Conservation (phyloP, 1,140 invertebrate species). For the Lutraria rhynchaena region DNA sequence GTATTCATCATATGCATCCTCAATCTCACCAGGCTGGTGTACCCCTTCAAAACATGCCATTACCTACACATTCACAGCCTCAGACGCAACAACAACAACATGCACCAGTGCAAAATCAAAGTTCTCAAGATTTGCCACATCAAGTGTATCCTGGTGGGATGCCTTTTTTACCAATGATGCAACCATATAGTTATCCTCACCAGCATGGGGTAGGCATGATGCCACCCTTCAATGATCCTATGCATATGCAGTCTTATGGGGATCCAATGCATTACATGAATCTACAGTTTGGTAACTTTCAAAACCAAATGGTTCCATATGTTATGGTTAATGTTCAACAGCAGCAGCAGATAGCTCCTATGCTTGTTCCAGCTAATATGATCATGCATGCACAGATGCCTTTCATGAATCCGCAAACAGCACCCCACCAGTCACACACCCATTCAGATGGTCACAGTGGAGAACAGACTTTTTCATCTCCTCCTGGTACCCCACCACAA, state of each 20-base stretch:
- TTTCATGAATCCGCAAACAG: conserved; percentile 42
- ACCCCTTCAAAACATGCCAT: background rate
- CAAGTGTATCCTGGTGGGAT: conserved; percentile 14
- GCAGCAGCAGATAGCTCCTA: conserved; percentile 47
- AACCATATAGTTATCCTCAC: conserved; percentile 8
- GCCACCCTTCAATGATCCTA: conserved; percentile 5
- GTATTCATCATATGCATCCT: too few species aligned
- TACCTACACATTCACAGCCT: conserved; percentile 40
- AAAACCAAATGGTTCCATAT: conserved; percentile 50
- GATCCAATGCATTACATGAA: conserved; percentile 51
- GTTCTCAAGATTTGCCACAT: conserved; percentile 41
- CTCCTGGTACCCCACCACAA: conserved; percentile 63
- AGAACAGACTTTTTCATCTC: conserved; percentile 43
- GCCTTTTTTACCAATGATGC: conserved; percentile 38
- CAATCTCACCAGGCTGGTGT: too few species aligned
- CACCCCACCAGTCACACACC: conserved; percentile 42
- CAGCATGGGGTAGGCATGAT: conserved; percentile 28
- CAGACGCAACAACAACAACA: conserved; percentile 54
- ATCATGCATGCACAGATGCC: conserved; percentile 53
- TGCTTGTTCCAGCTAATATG: conserved; percentile 41
- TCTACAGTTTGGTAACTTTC: conserved; percentile 18
- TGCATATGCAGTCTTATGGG: conserved; percentile 16
- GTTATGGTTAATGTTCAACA: conserved; percentile 55
- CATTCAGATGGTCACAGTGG: conserved; percentile 18
- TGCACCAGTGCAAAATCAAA: conserved; percentile 17